Base-by-base conservation (phyloP, 1,140 invertebrate genomes). In the Bombus balteatus region DNA sequence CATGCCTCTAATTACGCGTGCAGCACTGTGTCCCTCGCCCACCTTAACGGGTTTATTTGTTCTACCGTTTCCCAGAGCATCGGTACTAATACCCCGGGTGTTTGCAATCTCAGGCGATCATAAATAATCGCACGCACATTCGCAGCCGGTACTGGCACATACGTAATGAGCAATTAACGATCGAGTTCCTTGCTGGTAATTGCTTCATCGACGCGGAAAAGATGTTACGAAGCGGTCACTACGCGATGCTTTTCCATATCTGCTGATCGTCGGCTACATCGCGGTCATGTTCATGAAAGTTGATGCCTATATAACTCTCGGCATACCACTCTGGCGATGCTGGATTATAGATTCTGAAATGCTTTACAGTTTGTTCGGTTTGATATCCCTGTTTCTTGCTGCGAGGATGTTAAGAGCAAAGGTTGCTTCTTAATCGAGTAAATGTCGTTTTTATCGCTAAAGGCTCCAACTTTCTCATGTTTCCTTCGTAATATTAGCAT, bases 91-190 rank as follows among this genome's bases (percentile, higher is more conserved):
- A 65, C 66, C 76, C 66, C 75, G 34, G 62, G 87, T 74, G 32
- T 18, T 82, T 70, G 74, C 62, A 53, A 37, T 78, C 86, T 74
- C 62, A 32, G n/a, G n/a, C 39, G 80, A 57, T 78, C 72, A 66
- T 80, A 85, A 85, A 89, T 89, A 89, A 88, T 84, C 62, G 73
- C 86, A 70, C 74, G 68, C 82, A 87, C 66, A 78, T 77, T 43
- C 57, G 39, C 25, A 59, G n/a, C 34, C 57, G 10, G 12, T 9
- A 39, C 41, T 59, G 57, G 80, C 57, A 84, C 77, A 75, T 87
- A 79, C 78, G 85, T 87, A 89, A 87, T 87, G 77, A 87, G 77
- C 86, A 87, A 89, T 89, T 81, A 85, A 84, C 86, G 57, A 73
- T 87, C 80, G 86, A 89, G 81, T 87, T 84, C 62, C 86, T 76